Base-by-base conservation (phyloP, 2,888 invertebrate species). In the Scelioninae gen. 1 region DNA sequence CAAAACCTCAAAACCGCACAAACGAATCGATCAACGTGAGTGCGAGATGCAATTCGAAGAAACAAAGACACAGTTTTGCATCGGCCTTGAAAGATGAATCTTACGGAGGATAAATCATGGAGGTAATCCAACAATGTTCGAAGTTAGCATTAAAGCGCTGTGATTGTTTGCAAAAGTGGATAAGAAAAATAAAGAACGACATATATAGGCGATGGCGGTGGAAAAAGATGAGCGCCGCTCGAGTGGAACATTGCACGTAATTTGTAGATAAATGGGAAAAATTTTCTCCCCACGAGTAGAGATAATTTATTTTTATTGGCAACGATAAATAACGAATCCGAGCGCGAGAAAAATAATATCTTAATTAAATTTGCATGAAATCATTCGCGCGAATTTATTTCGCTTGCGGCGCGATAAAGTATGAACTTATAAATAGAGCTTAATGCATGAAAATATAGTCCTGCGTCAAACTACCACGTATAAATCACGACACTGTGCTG, bases 11-110 rank as follows among this genome's bases (percentile, higher is more conserved):
- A 78, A 23, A 78, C 78, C 78, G 47, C 78, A 78, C 58, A 51
- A 66, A 43, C 65, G 78, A 78, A 71, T 72, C 71, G 71, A 78
- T 78, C 78, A 72, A 51, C 65, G 23, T 49, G 58, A 49, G 45
- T 45, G 63, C 51, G 23, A 78, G 58, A 47, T 63, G 69, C 69
- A 63, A 63, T 78, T 78, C 77, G 51, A 58, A 71, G 71, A 78
- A 78, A 78, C 78, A 78, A 78, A 69, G 72, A 78, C 71, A 65
- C 55, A 56, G 47, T 63, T 77, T 77, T 77, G 77, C 77, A 49
- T 69, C 6, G 60, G 43, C 53, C 32, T 51, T 63, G 69, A 49
- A 77, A 63, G 29, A 45, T 58, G 38, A 58, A 13, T 55, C 65
- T 78, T 71, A 58, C 78, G 7, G 63, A 40, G 62, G 65, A 65